A percentile compares a stretch with the other conserved stretches of the same genome.
These are phyloP conservation scores for Muscicapa adusta DNA, from an alignment of 2,113 vertebrate species.

Conservation along the genomic window DNA sequence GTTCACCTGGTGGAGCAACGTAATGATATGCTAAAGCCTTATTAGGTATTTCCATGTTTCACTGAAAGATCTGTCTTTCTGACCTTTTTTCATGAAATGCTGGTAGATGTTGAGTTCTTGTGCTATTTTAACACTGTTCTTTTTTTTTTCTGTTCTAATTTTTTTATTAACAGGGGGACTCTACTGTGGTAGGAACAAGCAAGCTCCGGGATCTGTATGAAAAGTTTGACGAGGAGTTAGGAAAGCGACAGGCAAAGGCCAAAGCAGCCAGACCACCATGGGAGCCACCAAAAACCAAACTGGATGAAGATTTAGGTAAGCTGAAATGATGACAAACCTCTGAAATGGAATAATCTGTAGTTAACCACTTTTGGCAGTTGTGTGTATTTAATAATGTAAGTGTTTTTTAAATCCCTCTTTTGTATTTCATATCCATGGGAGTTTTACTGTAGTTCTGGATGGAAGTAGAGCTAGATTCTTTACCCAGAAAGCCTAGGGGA, in stretches of 20 bases:
- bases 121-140: neutral
- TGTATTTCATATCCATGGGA: neutral
- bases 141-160: neutral
- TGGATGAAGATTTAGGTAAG: conserved; percentile 91
- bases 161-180: conserved; percentile 84
- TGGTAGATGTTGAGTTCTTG: neutral
- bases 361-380: neutral
- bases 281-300: conserved; percentile 94
- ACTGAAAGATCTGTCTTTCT: neutral
- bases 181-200: conserved; percentile 95
- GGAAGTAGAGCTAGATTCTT: neutral
- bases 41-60: neutral
- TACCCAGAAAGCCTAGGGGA: neutral
- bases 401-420: neutral
- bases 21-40: neutral
- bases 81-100: neutral
- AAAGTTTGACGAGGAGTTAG: conserved; percentile 91
- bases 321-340: neutral
- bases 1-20: neutral
- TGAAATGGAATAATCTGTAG: neutral
- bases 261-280: conserved; percentile 86
- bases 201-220: conserved; percentile 89
- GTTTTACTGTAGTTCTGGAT: neutral
- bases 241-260: conserved; percentile 84
- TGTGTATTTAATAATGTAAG: neutral